These are phyloP conservation scores for Drosophila setosimentum DNA, from an alignment of 2,888 invertebrate species.

Conservation along the genomic window DNA sequence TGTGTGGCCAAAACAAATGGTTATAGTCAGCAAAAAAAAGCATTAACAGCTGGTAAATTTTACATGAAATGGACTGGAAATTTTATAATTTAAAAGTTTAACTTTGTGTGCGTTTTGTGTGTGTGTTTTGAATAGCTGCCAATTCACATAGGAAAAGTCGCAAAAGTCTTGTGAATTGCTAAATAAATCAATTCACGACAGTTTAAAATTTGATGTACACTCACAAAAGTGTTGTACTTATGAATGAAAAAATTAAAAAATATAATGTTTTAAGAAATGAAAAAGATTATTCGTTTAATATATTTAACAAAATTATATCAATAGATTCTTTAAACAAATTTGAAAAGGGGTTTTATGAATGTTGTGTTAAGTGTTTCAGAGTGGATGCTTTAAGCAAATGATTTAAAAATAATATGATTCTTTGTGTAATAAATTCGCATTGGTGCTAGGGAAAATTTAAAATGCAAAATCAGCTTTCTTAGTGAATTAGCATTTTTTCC, in stretches of 20 bases:
- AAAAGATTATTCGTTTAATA: neutral
- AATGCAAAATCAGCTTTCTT: slow-evolving; percentile 6
- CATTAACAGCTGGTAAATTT: slow-evolving; percentile 1
- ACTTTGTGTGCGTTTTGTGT: neutral
- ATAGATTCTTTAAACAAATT: neutral
- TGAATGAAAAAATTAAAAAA: neutral
- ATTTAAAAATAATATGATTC: neutral
- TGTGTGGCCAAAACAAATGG: slow-evolving; percentile 24
- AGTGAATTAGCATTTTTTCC: neutral
- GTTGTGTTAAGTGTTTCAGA: neutral
- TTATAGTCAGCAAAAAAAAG: neutral
- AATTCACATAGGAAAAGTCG: neutral
- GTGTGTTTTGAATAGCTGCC: neutral
- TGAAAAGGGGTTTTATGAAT: neutral
- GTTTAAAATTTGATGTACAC: neutral
- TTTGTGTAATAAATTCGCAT: slow-evolving; percentile 20
- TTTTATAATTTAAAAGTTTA: slow-evolving; percentile 10
- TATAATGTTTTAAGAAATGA: neutral
- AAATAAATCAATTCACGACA: slow-evolving; percentile 15
- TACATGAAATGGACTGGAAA: slow-evolving; percentile 16
- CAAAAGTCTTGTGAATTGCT: neutral
- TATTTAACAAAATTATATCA: neutral
- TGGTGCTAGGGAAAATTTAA: neutral
- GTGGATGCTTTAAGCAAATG: neutral
- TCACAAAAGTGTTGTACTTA: neutral